Conservation (phyloP, 1,140 invertebrate genomes). For the Stegodyphus dumicola region DNA sequence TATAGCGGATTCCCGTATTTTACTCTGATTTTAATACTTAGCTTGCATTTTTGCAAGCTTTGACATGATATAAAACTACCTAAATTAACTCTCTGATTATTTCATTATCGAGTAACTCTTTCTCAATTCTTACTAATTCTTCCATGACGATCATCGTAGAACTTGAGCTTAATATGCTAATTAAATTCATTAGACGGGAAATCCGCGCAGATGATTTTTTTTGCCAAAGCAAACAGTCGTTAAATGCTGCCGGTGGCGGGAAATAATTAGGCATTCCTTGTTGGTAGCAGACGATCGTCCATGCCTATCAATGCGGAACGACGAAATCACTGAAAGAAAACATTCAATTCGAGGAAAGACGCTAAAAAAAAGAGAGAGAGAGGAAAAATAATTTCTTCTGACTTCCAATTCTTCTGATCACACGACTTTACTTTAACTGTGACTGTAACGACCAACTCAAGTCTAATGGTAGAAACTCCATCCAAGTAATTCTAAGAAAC, state of each 20-base stretch:
- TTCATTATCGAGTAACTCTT: too few relatives aligned
- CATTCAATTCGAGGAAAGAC: not conserved
- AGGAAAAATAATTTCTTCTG: constrained; percentile 13
- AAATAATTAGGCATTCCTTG: constrained; percentile 45
- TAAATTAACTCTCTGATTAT: too few relatives aligned
- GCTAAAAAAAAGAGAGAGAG: too few relatives aligned
- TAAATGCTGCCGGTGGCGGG: constrained; percentile 12
- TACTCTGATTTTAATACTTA: too few relatives aligned
- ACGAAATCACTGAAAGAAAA: constrained; percentile 24
- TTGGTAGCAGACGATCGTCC: not conserved
- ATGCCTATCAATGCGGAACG: constrained; percentile 2
- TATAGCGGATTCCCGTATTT: too few relatives aligned
- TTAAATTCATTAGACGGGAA: constrained; percentile 41
- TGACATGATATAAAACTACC: too few relatives aligned
- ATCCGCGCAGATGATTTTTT: constrained; percentile 29
- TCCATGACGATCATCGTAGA: not conserved
- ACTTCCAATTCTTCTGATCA: constrained; percentile 7
- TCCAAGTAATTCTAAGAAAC: too few relatives aligned
- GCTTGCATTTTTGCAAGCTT: too few relatives aligned
- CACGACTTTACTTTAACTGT: not conserved
- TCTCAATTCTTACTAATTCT: too few relatives aligned
- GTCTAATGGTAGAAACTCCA: not conserved
- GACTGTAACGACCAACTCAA: not conserved
- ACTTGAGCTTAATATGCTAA: constrained; percentile 46
- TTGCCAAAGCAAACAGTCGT: constrained; percentile 9